phyloP scores from a whole-genome alignment of 2,888 invertebrate genomes.

The Junonia oenone region DNA sequence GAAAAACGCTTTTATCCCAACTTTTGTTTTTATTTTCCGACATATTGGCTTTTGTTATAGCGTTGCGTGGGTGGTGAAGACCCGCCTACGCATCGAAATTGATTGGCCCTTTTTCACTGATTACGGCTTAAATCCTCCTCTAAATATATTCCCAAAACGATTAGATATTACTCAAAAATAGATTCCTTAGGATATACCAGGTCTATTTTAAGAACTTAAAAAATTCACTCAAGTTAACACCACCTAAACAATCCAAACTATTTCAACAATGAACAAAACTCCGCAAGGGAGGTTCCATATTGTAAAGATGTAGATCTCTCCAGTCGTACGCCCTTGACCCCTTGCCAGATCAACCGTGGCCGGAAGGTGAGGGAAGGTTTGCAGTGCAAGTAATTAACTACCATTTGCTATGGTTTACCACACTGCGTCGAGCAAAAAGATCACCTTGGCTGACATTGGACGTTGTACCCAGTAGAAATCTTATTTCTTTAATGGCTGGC shows the following conservation, averaged over 20 bases:
- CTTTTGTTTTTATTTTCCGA: neutral
- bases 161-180: too few species aligned
- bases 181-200: too few species aligned
- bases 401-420: constrained; percentile 47
- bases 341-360: constrained; percentile 43
- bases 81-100: constrained; percentile 2
- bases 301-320: neutral
- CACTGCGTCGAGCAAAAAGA: constrained; percentile 26
- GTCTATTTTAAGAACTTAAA: too few species aligned
- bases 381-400: constrained; percentile 45
- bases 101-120: neutral
- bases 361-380: constrained; percentile 50
- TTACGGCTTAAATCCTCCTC: neutral
- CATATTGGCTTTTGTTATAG: neutral
- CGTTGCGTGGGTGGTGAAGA: neutral
- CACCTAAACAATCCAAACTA: too few species aligned
- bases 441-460: neutral
- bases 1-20: neutral
- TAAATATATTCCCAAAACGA: too few species aligned
- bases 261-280: neutral
- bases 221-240: too few species aligned
- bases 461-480: neutral
- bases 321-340: constrained; percentile 24
- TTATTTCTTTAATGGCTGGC: too few species aligned
- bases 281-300: neutral